Conservation (phyloP, 2,888 invertebrate genomes). For the Tetragonisca angustula region DNA sequence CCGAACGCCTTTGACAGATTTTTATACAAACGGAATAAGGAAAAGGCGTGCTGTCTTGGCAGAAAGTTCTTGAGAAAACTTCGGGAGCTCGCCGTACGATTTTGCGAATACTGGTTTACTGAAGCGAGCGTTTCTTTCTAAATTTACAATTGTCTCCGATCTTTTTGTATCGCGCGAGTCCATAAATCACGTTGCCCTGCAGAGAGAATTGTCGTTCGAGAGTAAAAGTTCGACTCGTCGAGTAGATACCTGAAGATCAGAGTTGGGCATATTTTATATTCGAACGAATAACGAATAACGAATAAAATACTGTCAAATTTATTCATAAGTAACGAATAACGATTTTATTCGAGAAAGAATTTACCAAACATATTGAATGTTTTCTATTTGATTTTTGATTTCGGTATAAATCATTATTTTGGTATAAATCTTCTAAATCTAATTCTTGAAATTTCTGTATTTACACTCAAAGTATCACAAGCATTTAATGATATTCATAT, state of each 20-base stretch:
- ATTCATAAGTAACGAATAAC: too few species aligned
- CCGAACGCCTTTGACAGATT: not conserved
- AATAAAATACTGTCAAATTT: too few species aligned
- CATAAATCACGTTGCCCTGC: conserved; percentile 5
- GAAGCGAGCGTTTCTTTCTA: not conserved
- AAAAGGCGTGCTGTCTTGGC: not conserved
- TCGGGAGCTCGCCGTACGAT: not conserved
- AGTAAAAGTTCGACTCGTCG: not conserved
- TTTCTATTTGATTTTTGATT: too few species aligned
- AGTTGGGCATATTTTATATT: too few species aligned
- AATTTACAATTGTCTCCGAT: not conserved
- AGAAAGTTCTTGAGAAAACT: not conserved
- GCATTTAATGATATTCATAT: too few species aligned
- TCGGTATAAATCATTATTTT: too few species aligned
- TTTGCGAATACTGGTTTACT: not conserved
- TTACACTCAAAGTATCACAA: too few species aligned
- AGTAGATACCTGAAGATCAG: not conserved
- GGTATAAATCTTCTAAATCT: too few species aligned
- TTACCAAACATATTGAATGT: too few species aligned
- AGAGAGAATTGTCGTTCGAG: not conserved
- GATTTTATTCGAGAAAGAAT: too few species aligned
- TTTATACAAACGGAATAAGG: not conserved
- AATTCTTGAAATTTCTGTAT: too few species aligned
- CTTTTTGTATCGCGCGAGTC: not conserved
- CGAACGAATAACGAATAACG: too few species aligned